These are phyloP conservation scores for Solen grandis DNA, from an alignment of 1,140 invertebrate species.

Conservation along the genomic window DNA sequence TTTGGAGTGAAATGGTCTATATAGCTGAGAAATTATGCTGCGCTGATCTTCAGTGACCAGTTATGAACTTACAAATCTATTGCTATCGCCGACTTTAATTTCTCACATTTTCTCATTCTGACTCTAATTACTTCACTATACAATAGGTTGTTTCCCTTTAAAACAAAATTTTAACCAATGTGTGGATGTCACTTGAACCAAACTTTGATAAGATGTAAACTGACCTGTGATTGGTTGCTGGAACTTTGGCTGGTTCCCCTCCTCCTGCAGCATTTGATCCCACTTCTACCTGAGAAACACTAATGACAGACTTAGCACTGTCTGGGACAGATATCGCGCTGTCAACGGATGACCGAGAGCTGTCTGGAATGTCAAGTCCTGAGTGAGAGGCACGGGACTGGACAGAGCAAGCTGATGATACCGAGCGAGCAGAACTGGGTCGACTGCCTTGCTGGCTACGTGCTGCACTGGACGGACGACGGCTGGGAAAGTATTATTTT, in stretches of 20 bases:
- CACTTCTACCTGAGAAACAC: conserved; percentile 31
- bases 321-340: conserved; percentile 34
- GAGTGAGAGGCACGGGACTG: conserved; percentile 27
- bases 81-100: too few species aligned
- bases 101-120: background rate
- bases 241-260: conserved; percentile 10
- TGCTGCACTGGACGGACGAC: conserved; percentile 30
- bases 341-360: conserved; percentile 39
- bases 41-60: too few species aligned
- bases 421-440: conserved; percentile 38
- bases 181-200: too few species aligned
- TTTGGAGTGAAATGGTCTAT: too few species aligned
- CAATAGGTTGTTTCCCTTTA: background rate
- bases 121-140: background rate
- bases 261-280: conserved; percentile 8
- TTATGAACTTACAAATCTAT: too few species aligned
- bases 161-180: background rate
- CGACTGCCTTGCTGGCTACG: conserved; percentile 13
- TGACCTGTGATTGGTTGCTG: conserved; percentile 15
- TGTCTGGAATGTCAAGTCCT: conserved; percentile 38
- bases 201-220: too few species aligned
- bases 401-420: conserved; percentile 31
- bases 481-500: conserved; percentile 1
- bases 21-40: too few species aligned
- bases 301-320: conserved; percentile 23